phyloP scores from a whole-genome alignment of 2,797 vertebrate species.

The Garrulus glandarius region DNA sequence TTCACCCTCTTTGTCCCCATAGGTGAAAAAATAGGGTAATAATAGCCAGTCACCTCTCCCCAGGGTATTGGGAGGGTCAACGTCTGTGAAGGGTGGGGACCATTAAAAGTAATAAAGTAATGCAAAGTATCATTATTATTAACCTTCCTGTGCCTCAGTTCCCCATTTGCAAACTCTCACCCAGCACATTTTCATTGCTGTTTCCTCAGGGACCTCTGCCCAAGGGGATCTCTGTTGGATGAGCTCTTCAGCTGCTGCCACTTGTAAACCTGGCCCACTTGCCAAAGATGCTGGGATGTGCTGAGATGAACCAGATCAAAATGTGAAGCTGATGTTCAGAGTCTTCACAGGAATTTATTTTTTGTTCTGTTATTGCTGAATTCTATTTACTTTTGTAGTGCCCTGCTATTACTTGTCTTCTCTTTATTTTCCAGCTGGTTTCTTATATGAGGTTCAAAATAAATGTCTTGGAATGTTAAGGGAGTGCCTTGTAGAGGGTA shows the following conservation, averaged over 20 bases:
- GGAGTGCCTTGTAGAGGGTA: not conserved
- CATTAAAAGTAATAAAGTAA: conserved; percentile 42
- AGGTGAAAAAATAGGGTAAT: conserved; percentile 18
- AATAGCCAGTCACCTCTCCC: conserved; percentile 6
- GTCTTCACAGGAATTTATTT: not conserved
- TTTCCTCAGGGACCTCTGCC: not conserved
- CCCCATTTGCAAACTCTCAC: conserved; percentile 22
- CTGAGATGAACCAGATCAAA: not conserved
- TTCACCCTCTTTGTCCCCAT: not conserved
- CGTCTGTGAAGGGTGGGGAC: conserved; percentile 15
- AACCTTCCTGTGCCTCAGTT: conserved; percentile 28
- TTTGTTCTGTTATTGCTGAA: not conserved
- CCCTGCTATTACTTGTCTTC: not conserved
- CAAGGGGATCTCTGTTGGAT: not conserved
- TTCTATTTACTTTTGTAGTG: not conserved
- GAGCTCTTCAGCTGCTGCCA: not conserved
- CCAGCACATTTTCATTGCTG: not conserved
- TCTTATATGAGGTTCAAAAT: not conserved
- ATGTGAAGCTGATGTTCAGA: not conserved
- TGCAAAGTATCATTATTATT: conserved; percentile 45
- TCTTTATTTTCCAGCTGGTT: not conserved
- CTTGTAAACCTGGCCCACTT: not conserved
- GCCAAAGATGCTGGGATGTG: not conserved
- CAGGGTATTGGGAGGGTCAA: not conserved
- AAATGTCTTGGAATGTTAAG: not conserved